These are phyloP conservation scores for Tragopan temminckii DNA, from an alignment of 2,797 vertebrate species.

Conservation along the genomic window DNA sequence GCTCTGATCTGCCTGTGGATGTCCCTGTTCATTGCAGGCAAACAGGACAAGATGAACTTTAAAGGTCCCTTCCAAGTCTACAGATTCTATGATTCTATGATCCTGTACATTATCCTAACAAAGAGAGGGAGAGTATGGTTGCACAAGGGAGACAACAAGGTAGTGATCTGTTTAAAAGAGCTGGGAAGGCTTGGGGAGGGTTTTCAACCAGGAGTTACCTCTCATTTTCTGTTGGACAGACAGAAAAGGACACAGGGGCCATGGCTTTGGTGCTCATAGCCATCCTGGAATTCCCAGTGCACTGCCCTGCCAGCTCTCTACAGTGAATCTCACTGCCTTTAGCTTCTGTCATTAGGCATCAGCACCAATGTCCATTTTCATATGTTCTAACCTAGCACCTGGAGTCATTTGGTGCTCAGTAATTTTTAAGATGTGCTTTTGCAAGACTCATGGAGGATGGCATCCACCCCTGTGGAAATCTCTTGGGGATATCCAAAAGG, in stretches of 20 bases:
- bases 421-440: not conserved
- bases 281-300: not conserved
- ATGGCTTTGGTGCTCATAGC: not conserved
- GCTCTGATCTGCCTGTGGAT: too few species aligned
- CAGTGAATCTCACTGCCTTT: not conserved
- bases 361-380: not conserved
- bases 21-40: too few species aligned
- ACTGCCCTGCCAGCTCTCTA: not conserved
- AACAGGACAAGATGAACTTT: too few species aligned
- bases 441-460: not conserved
- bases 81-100: too few species aligned
- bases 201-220: not conserved
- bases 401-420: not conserved
- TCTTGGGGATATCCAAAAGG: not conserved
- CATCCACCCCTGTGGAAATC: not conserved
- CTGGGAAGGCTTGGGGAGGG: not conserved
- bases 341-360: not conserved
- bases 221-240: accelerated
- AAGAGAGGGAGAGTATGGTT: not conserved
- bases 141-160: accelerated
- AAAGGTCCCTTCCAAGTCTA: too few species aligned
- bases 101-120: not conserved
- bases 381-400: not conserved
- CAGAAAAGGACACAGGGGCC: accelerated
- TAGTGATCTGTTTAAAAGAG: not conserved